phyloP scores from a whole-genome alignment of 2,888 invertebrate species.

The Acanthopleura granulata region DNA sequence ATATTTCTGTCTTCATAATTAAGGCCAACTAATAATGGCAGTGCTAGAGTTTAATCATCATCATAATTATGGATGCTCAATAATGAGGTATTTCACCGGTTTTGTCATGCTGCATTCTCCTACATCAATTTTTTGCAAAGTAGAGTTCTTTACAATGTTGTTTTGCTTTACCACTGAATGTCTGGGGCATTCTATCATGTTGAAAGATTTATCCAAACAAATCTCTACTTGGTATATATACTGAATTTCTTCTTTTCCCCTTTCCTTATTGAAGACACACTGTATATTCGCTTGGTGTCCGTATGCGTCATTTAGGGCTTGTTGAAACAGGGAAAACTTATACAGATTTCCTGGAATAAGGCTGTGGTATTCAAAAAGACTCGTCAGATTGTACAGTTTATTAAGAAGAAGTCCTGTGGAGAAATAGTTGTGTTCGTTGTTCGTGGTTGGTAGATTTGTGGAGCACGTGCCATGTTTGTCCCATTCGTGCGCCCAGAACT shows the following conservation, averaged over 20 bases:
- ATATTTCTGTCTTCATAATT: too few relatives aligned
- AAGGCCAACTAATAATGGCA: too few relatives aligned
- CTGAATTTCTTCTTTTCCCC: neutral
- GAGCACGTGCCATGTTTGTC: slow-evolving; percentile 44
- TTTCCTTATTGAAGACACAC: neutral
- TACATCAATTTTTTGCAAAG: too few relatives aligned
- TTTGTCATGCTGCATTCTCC: too few relatives aligned
- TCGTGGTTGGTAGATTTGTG: slow-evolving; percentile 31
- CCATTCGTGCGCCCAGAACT: slow-evolving; percentile 43
- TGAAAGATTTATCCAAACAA: neutral
- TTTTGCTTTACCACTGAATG: too few relatives aligned
- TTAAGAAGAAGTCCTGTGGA: slow-evolving; percentile 32
- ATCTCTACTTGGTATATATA: neutral
- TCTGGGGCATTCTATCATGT: neutral
- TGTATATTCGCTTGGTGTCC: neutral
- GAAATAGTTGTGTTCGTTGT: slow-evolving; percentile 37
- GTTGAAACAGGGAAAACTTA: neutral
- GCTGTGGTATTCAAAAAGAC: too few relatives aligned
- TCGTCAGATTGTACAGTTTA: slow-evolving; percentile 29
- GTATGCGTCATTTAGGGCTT: neutral
- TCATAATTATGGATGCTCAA: too few relatives aligned
- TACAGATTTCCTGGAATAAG: too few relatives aligned
- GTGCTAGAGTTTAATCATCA: too few relatives aligned
- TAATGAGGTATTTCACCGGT: too few relatives aligned
- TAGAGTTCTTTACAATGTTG: too few relatives aligned